These are phyloP conservation scores for Pristiophorus japonicus DNA, from an alignment of 2,113 vertebrate genomes.

Conservation along the genomic window DNA sequence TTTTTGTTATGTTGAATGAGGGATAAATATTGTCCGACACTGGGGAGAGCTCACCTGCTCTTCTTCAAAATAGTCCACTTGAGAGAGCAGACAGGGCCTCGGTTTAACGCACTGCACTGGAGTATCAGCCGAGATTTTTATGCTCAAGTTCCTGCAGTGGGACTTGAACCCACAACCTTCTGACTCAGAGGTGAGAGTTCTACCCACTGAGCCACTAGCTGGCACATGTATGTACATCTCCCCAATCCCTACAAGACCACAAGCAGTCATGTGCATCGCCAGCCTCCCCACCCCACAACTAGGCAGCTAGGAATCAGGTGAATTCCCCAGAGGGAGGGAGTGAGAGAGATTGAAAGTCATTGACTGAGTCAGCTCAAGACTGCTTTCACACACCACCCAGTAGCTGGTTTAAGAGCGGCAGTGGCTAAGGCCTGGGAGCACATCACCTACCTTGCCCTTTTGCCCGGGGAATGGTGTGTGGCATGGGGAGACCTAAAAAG, in stretches of 20 bases:
- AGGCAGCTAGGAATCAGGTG: conserved; percentile 22
- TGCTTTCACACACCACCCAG: conserved; percentile 29
- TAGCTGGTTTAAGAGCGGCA: conserved; percentile 31
- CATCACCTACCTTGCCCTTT: conserved; percentile 35
- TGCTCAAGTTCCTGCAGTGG: no score
- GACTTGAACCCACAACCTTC: no score
- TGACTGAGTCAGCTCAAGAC: conserved; percentile 24
- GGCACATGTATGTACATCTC: not conserved
- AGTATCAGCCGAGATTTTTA: no score
- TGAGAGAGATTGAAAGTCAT: conserved; percentile 21
- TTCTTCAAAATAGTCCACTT: no score
- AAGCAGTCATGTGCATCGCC: not conserved
- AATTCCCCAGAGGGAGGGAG: conserved; percentile 14
- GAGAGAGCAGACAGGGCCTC: no score
- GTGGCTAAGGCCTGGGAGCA: conserved; percentile 33
- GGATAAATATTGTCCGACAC: no score
- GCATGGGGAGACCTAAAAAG: conserved; percentile 36
- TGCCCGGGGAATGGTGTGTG: conserved; percentile 34
- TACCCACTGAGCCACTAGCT: no score
- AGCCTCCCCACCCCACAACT: not conserved
- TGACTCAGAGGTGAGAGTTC: no score
- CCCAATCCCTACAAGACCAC: not conserved
- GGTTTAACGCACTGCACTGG: no score
- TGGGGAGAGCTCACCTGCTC: no score
- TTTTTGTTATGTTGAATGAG: no score